Conservation (phyloP, 2,113 vertebrate species). For the Xyrauchen texanus region DNA sequence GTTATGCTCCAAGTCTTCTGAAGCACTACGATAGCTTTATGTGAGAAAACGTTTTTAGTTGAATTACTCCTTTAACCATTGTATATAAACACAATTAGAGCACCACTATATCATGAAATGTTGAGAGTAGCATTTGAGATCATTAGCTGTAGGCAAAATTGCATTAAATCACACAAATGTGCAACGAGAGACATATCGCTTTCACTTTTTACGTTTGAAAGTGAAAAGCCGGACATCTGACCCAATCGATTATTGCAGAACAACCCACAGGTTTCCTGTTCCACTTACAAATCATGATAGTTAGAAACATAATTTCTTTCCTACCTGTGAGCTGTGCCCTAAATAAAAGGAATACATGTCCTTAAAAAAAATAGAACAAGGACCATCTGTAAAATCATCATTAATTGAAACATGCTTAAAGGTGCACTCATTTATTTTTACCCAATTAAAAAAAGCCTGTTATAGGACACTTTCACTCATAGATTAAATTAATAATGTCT, state of each 20-base stretch:
- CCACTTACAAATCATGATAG: constrained; percentile 14
- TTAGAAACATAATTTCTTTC: constrained; percentile 1
- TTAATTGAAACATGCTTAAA: neutral
- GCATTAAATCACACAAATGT: neutral
- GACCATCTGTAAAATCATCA: neutral
- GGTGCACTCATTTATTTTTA: too few species aligned
- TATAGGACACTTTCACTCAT: too few species aligned
- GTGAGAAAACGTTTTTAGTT: too few species aligned
- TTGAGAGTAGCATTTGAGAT: neutral
- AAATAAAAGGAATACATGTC: neutral
- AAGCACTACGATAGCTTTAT: too few species aligned
- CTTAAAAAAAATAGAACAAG: neutral
- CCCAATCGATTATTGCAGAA: constrained; percentile 41
- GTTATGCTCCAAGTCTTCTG: too few species aligned
- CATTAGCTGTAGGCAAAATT: constrained; percentile 8
- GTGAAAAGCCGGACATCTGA: constrained; percentile 35
- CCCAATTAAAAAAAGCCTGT: too few species aligned
- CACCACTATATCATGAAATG: neutral
- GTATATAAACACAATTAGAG: neutral
- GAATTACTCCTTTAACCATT: too few species aligned
- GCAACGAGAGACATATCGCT: constrained; percentile 1
- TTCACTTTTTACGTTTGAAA: constrained; percentile 37
- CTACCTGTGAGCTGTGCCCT: constrained; percentile 11
- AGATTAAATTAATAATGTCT: too few species aligned
- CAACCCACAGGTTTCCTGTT: constrained; percentile 44